Evolutionary conservation across 2,797 vertebrate genomes (phyloP).

Genomic region (Anguilla anguilla): DNA sequence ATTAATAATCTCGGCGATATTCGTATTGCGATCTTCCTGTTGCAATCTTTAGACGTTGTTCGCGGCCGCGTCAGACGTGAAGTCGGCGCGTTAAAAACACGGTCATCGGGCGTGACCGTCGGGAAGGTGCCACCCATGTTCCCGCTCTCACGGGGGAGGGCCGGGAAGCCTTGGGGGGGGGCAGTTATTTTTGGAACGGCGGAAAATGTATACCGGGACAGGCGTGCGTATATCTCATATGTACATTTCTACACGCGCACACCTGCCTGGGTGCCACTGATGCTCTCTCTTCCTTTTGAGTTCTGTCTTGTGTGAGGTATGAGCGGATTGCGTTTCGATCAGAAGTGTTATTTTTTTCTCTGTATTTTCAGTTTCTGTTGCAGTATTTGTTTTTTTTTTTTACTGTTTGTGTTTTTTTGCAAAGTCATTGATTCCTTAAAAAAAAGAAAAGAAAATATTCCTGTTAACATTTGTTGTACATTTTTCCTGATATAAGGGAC

Average conservation of each 20-base stretch:
- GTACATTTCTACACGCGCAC: constrained; percentile 51
- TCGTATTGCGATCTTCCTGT: neutral
- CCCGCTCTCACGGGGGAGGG: neutral
- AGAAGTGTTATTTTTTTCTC: constrained; percentile 45
- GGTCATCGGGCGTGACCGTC: too few relatives aligned
- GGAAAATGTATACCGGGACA: constrained; percentile 31
- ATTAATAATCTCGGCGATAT: neutral
- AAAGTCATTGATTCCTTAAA: constrained; percentile 57
- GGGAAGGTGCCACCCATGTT: neutral
- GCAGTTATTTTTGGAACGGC: neutral
- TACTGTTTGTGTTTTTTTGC: constrained; percentile 54
- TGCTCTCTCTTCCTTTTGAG: constrained; percentile 71
- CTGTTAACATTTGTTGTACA: constrained; percentile 72
- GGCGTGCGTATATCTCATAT: constrained; percentile 37
- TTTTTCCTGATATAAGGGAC: constrained; percentile 77
- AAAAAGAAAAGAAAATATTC: constrained; percentile 63
- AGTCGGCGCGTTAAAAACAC: too few relatives aligned
- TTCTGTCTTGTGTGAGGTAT: constrained; percentile 82
- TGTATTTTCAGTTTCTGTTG: constrained; percentile 67
- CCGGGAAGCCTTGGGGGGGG: neutral
- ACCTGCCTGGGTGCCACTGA: constrained; percentile 66
- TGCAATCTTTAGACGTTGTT: neutral
- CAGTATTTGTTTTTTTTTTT: constrained; percentile 59
- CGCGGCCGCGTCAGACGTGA: neutral
- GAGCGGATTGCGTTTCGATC: constrained; percentile 72